Evolutionary conservation across 2,797 vertebrate genomes (phyloP), one percentile per base, ranked within the genome.

Genomic region (Vireo griseus): DNA sequence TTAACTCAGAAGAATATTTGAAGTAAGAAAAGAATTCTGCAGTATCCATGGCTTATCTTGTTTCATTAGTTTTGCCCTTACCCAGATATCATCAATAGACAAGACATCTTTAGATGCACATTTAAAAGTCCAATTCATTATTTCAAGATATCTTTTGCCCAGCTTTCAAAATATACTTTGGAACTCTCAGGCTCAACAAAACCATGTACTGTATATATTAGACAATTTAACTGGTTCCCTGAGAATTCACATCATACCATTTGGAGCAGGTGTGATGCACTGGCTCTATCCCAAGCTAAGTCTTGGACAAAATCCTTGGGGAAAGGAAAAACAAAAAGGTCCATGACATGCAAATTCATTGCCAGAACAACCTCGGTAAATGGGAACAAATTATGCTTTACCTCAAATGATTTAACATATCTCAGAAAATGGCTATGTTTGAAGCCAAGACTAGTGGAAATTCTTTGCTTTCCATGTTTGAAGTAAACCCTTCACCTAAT

Each of bases 131-230:
- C 15, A 37, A 1, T 45, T 54, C 77, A 62, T 33, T 65, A 11
- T 29, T 76, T 77, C 28, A 73, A 20, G 14, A 22, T 51, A 67
- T 5, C 3, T 29, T 71, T 73, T 88, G 1, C 1, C 24, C 2
- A 15, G n/a, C 44, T 51, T 39, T 63, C 1, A 61, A 90, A 83
- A 47, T 13, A 47, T 28, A 47, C 26, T 77, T 77, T 57, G 4
- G 16, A 79, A 63, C 16, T 71, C 16, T 39, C 15, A 59, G 14
- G 21, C 19, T 86, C 18, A 78, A 15, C 26, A 73, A 76, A 91
- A 22, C 3, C 0, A 0, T 7, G 4, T 11, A 33, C 2, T 24
- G 6, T 39, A 40, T 48, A 11, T 15, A 35, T 50, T 37, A 35
- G 11, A 39, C 5, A 74, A 77, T 2, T 52, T 55, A 76, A 47